Base-by-base conservation (phyloP, 2,888 invertebrate species). In the Chrysotoxum bicinctum region DNA sequence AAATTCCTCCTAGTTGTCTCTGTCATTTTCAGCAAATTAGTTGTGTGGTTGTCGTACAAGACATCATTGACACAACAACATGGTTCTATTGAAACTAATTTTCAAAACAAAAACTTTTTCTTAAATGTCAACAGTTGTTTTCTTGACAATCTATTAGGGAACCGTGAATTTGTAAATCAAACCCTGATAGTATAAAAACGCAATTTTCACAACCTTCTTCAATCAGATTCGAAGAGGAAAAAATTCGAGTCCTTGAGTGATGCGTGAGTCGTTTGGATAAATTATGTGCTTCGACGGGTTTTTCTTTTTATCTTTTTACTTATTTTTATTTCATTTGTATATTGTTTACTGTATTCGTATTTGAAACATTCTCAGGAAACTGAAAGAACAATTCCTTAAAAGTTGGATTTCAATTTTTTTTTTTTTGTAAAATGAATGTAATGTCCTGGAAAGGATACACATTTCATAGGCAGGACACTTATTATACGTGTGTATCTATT, bases 171-270 rank as follows among this genome's bases (percentile, higher is more conserved):
- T 3, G 10, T 64, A 40, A 35, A 56, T 19, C 16, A 19, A 23
- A n/a, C 40, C n/a, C 14, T 37, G 56, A 19, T 6, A 9, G 9
- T 0, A 26, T 32, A 40, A 56, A 32, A 60, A 56, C 50, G 32
- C 7, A 23, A 26, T 7, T 16, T 62, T 1, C 62, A 45, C 32
- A 12, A 1, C 19, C 45, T 10, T 16, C 12, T 1, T 43, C 6
- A 16, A 62, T 43, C 23, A 26, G 10, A 30, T 30, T 40, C 14
- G 2, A 30, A 23, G 30, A 40, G 52, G 12, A 16, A 69, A 74
- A 82, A 66, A 68, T 77, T 77, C 52, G 60, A 72, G 52, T 66
- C 43, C 72, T 77, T 66, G 72, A 72, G 60, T 66, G 52, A 82
- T 82, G 66, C 72, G 60, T 66, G 68, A 68, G 68, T 73, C 43